These are phyloP conservation scores for Uromys caudimaculatus DNA, from an alignment of 2,797 vertebrate species.

Conservation along the genomic window DNA sequence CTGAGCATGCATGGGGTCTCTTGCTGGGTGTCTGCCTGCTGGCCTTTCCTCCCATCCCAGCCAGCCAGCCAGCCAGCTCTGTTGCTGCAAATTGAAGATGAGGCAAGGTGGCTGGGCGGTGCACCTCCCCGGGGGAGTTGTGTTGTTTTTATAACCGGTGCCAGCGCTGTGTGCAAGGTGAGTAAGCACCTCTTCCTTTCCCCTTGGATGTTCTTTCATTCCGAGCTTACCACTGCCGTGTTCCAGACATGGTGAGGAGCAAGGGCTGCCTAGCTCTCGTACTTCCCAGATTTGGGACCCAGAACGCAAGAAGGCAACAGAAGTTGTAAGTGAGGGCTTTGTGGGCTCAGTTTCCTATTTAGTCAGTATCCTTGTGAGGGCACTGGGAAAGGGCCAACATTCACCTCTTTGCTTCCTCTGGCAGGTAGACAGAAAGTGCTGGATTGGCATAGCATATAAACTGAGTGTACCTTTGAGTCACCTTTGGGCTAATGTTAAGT, in stretches of 20 bases:
- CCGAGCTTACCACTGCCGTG: conserved; percentile 55
- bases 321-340: conserved; percentile 71
- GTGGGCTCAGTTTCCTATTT: neutral
- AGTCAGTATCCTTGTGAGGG: neutral
- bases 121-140: conserved; percentile 52
- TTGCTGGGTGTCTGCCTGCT: neutral
- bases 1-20: neutral
- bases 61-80: conserved; percentile 56
- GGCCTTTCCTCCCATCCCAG: neutral
- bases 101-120: conserved; percentile 72
- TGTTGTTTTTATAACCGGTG: conserved; percentile 84
- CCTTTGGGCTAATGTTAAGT: neutral
- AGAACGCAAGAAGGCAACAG: conserved; percentile 54
- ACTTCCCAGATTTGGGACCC: conserved; percentile 69
- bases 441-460: rapidly evolving
- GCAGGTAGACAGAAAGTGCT: neutral
- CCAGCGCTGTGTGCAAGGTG: conserved; percentile 73
- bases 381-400: neutral
- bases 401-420: neutral
- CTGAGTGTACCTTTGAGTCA: neutral
- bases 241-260: conserved; percentile 72
- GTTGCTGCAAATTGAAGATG: conserved; percentile 50
- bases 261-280: conserved; percentile 76
- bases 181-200: conserved; percentile 75
- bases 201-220: conserved; percentile 25